Percentiles rank a stretch among this genome's conserved stretches.
These are phyloP conservation scores for Coremacera marginata DNA, from an alignment of 2,888 invertebrate genomes.

Conservation along the genomic window DNA sequence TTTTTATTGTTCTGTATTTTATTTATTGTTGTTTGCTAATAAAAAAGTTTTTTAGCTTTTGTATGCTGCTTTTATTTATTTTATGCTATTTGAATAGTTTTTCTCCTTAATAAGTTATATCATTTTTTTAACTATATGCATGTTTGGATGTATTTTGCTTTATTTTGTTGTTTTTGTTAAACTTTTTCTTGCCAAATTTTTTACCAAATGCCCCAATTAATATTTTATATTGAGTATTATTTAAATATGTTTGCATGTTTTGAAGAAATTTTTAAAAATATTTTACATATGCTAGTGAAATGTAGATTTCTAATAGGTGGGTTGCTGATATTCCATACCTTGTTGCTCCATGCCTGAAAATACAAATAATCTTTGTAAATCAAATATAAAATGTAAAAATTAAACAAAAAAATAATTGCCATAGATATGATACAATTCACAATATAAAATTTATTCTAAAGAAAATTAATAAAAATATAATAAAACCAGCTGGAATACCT, in stretches of 20 bases:
- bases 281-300: constrained; percentile 40
- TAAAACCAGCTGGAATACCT: no score
- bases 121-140: constrained; percentile 14
- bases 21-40: constrained; percentile 28
- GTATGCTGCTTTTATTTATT: no score
- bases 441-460: no score
- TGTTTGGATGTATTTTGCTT: constrained; percentile 45
- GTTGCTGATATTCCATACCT: constrained; percentile 66
- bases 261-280: constrained; percentile 17
- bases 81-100: not conserved
- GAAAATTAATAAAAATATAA: no score
- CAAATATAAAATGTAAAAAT: no score
- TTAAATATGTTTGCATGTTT: constrained; percentile 14
- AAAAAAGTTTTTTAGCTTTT: not conserved
- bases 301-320: constrained; percentile 62
- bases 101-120: not conserved
- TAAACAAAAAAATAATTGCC: not conserved
- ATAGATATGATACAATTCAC: no score
- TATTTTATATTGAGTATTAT: constrained; percentile 19
- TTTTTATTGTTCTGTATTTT: constrained; percentile 43
- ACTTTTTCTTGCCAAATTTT: constrained; percentile 10
- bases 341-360: constrained; percentile 59
- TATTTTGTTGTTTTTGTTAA: constrained; percentile 52
- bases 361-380: not conserved
- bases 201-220: not conserved